phyloP scores from a whole-genome alignment of 2,797 vertebrate species.

The Coccyzus lansbergi region DNA sequence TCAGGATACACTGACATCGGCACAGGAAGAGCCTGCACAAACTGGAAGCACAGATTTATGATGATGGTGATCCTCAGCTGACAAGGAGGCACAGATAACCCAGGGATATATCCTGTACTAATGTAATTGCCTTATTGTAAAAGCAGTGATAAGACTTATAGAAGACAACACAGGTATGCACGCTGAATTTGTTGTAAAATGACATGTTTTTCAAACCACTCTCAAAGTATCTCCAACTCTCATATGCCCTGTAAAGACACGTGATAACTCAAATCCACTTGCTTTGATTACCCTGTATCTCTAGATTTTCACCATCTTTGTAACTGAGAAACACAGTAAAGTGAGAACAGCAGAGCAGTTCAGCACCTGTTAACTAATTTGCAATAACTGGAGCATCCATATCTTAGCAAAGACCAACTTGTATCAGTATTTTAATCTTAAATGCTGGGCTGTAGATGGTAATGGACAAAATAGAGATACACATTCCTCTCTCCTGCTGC shows the following conservation, averaged over 20 bases:
- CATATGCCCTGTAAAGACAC: neutral
- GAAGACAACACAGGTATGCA: neutral
- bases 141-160: neutral
- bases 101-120: neutral
- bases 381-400: neutral
- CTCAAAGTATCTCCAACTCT: neutral
- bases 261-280: neutral
- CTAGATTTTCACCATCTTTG: neutral
- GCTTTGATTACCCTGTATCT: neutral
- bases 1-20: neutral
- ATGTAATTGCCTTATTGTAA: neutral
- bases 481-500: neutral
- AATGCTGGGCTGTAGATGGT: neutral
- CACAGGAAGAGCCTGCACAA: neutral
- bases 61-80: neutral
- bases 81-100: neutral
- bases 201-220: neutral
- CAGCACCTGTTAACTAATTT: neutral
- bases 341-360: neutral
- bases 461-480: neutral
- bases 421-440: neutral
- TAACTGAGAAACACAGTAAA: neutral
- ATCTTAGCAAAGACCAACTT: neutral
- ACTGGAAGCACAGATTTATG: neutral
- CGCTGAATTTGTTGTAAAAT: neutral